Percentiles rank a stretch among this genome's conserved stretches.
Evolutionary conservation across 2,888 invertebrate species (phyloP).

Genomic region (Stenichneumon culpator): DNA sequence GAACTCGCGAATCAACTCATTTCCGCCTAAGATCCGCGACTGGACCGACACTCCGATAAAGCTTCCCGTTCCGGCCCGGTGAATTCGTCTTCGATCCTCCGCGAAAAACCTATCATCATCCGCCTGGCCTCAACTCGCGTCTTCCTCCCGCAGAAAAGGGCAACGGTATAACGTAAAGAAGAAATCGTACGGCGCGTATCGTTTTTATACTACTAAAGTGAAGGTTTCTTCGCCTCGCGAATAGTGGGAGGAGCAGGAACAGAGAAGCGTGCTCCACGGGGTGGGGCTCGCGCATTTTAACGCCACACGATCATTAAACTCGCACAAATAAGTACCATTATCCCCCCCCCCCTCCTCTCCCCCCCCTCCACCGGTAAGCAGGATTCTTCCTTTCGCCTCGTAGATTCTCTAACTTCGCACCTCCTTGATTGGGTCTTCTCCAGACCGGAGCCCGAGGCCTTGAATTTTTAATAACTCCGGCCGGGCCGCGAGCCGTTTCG

Average conservation of each 20-base stretch:
- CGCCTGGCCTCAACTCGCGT: not conserved
- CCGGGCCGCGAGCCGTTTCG: conserved; percentile 54
- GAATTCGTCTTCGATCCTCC: not conserved
- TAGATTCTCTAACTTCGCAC: conserved; percentile 10
- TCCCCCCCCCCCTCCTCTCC: not conserved
- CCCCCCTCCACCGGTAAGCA: too few species aligned
- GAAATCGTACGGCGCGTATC: conserved; percentile 75
- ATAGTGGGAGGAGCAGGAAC: conserved; percentile 77
- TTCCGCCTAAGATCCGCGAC: not conserved
- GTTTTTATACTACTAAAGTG: conserved; percentile 82
- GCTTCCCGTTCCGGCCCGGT: not conserved
- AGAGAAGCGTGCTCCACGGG: conserved; percentile 22
- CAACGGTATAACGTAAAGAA: conserved; percentile 73
- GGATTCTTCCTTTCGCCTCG: not conserved
- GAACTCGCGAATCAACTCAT: conserved; percentile 12
- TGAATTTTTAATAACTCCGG: conserved; percentile 49
- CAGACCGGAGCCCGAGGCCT: conserved; percentile 7
- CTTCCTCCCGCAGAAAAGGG: conserved; percentile 30
- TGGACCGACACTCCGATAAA: not conserved
- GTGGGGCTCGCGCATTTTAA: conserved; percentile 62
- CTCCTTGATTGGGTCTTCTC: conserved; percentile 10
- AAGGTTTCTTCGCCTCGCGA: conserved; percentile 76
- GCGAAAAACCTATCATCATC: conserved; percentile 13
- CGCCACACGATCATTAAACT: conserved; percentile 69
- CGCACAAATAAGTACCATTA: conserved; percentile 40